phyloP scores from a whole-genome alignment of 2,888 invertebrate genomes.

The Oscheius sp. region DNA sequence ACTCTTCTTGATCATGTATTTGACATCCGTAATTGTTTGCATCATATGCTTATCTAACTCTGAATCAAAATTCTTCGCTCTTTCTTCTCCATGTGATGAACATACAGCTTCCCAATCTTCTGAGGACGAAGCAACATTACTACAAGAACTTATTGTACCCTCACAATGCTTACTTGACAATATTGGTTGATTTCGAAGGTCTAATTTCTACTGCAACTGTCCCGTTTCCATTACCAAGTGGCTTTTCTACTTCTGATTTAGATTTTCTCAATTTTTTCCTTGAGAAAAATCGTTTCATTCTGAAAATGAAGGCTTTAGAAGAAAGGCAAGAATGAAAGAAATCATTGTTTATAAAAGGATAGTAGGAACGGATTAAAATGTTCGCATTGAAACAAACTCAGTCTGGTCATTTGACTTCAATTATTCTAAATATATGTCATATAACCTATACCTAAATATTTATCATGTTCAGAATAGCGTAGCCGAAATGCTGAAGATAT shows the following conservation, averaged over 20 bases:
- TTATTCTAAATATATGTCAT: too few relatives aligned
- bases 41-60: constrained; percentile 68
- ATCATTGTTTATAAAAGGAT: too few relatives aligned
- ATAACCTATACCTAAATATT: too few relatives aligned
- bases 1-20: constrained; percentile 65
- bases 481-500: not conserved
- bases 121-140: constrained; percentile 47
- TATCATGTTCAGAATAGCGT: too few relatives aligned
- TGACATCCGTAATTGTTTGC: constrained; percentile 70
- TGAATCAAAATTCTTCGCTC: constrained; percentile 58
- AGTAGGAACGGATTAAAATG: not conserved
- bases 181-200: constrained; percentile 50
- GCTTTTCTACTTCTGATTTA: constrained; percentile 52
- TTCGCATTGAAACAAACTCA: not conserved
- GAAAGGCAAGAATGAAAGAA: not conserved
- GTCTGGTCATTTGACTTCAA: not conserved
- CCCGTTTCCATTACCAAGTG: constrained; percentile 29
- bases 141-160: constrained; percentile 35
- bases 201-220: constrained; percentile 39
- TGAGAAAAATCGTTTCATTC: constrained; percentile 54
- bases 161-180: constrained; percentile 37
- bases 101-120: constrained; percentile 59
- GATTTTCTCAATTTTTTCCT: constrained; percentile 55
- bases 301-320: constrained; percentile 4
- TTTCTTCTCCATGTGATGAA: constrained; percentile 54